phyloP scores from a whole-genome alignment of 1,140 invertebrate species.

The Eulimnadia texana region DNA sequence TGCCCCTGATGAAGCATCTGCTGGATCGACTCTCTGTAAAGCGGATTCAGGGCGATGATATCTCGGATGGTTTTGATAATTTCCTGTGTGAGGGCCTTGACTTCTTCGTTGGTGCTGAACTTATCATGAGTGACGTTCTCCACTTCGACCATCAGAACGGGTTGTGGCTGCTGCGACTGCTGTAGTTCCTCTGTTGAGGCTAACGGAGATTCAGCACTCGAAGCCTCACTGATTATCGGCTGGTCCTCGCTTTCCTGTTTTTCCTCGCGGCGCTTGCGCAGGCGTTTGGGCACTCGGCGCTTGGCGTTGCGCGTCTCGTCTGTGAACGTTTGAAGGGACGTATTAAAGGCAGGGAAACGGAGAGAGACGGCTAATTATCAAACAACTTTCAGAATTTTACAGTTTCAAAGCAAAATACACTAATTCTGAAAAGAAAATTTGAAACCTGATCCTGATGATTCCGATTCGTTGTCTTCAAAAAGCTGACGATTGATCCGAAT shows the following conservation, averaged over 20 bases:
- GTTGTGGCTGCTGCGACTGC: background rate
- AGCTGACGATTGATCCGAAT: slow-evolving; percentile 64
- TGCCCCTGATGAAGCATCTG: slow-evolving; percentile 93
- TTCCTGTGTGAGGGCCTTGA: slow-evolving; percentile 94
- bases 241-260: background rate
- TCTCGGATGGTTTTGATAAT: slow-evolving; percentile 95
- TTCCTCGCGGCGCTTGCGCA: slow-evolving; percentile 17
- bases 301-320: slow-evolving; percentile 15
- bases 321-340: slow-evolving; percentile 19
- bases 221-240: background rate
- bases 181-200: slow-evolving; percentile 10
- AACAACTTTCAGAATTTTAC: background rate
- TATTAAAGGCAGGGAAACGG: slow-evolving; percentile 19
- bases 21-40: slow-evolving; percentile 73
- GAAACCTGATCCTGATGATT: slow-evolving; percentile 29
- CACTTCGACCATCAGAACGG: slow-evolving; percentile 82
- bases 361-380: slow-evolving; percentile 14
- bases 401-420: background rate
- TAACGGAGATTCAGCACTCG: background rate
- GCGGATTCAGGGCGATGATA: slow-evolving; percentile 88
- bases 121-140: slow-evolving; percentile 84
- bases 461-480: slow-evolving; percentile 45
- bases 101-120: slow-evolving; percentile 83
- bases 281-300: slow-evolving; percentile 10
- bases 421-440: background rate